phyloP scores from a whole-genome alignment of 2,888 invertebrate species.

The Catocala nupta region DNA sequence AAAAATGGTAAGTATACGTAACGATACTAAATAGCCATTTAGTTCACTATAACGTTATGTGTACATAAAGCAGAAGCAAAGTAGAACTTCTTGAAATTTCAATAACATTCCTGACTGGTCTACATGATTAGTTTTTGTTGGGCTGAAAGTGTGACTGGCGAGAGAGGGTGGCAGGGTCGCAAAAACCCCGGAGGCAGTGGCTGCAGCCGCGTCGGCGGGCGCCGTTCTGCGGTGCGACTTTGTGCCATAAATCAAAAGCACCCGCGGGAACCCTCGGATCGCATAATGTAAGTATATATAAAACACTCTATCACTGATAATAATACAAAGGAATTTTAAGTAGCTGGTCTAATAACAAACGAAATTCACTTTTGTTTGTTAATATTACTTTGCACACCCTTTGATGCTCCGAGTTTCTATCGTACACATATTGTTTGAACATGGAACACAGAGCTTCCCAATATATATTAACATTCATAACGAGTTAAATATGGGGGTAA shows the following conservation, averaged over 20 bases:
- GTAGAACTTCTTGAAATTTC: constrained; percentile 35
- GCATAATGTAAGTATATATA: constrained; percentile 70
- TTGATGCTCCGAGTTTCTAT: constrained; percentile 1
- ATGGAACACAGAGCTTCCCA: not conserved
- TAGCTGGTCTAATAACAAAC: constrained; percentile 40
- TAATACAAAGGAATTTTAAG: constrained; percentile 58
- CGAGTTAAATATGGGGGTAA: not conserved
- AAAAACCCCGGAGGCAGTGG: constrained; percentile 76
- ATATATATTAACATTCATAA: not conserved
- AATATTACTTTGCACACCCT: constrained; percentile 14
- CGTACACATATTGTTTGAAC: not conserved
- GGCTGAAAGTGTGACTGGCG: constrained; percentile 61
- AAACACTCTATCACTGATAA: constrained; percentile 66
- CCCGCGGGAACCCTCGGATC: constrained; percentile 74
- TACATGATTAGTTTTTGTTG: constrained; percentile 62
- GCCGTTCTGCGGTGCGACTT: constrained; percentile 72
- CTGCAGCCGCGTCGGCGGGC: constrained; percentile 62
- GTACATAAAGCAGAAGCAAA: constrained; percentile 11
- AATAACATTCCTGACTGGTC: constrained; percentile 47
- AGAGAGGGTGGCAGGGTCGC: constrained; percentile 66
- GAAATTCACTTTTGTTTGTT: constrained; percentile 44
- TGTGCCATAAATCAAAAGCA: constrained; percentile 83
- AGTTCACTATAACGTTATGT: constrained; percentile 3
- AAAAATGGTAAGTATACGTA: too few species aligned
- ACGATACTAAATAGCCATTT: too few species aligned